These are phyloP conservation scores for Ophion costatus DNA, from an alignment of 2,888 invertebrate genomes.

Conservation along the genomic window DNA sequence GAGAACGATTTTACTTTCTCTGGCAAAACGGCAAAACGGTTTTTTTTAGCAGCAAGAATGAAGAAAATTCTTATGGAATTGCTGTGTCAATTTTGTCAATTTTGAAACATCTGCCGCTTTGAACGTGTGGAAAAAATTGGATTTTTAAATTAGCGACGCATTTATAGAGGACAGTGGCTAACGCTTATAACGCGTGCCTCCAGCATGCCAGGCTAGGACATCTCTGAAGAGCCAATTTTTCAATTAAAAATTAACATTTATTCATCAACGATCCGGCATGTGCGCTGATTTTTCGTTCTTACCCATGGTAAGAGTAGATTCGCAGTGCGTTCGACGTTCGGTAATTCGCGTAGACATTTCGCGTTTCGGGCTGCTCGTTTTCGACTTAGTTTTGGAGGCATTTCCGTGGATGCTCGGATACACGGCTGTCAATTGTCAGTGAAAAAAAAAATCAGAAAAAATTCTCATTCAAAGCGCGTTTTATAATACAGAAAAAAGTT, in stretches of 20 bases:
- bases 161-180: conserved; percentile 38
- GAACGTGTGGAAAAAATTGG: conserved; percentile 17
- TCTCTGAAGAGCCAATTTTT: conserved; percentile 24
- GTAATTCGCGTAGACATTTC: conserved; percentile 16
- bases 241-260: background rate
- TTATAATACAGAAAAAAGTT: no score
- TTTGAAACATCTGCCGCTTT: background rate
- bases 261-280: conserved; percentile 40
- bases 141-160: conserved; percentile 12
- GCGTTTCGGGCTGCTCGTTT: conserved; percentile 2
- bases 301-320: conserved; percentile 48
- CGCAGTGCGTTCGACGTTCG: conserved; percentile 46
- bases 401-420: no score
- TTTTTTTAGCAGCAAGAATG: background rate
- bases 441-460: no score
- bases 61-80: background rate
- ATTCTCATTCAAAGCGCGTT: no score
- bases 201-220: conserved; percentile 51
- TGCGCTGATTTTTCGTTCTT: conserved; percentile 26
- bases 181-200: conserved; percentile 58
- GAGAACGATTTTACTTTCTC: background rate
- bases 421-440: no score
- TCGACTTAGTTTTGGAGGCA: background rate
- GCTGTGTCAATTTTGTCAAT: no score
- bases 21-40: background rate